Evolutionary conservation across 2,888 invertebrate genomes (phyloP).

Genomic region (Apotomis betuletana): DNA sequence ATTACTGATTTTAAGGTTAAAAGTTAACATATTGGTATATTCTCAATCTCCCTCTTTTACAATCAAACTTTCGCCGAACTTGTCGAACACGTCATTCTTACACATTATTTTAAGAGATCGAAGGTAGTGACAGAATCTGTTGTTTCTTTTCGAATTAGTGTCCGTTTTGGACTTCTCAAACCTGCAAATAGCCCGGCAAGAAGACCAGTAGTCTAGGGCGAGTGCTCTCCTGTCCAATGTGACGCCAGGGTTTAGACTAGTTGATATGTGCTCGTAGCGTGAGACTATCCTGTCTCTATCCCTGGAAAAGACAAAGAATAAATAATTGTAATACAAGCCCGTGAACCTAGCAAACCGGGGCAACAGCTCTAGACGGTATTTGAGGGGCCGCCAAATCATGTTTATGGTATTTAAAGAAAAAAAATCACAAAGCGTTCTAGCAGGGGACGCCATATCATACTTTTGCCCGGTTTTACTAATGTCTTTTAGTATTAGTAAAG

Average conservation of each 20-base stretch:
- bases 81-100: slow-evolving; percentile 78
- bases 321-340: slow-evolving; percentile 45
- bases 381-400: too few relatives aligned
- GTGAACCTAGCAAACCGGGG: slow-evolving; percentile 43
- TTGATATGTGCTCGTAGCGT: slow-evolving; percentile 71
- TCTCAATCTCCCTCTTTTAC: slow-evolving; percentile 23
- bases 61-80: slow-evolving; percentile 71
- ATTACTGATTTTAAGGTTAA: not conserved
- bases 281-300: slow-evolving; percentile 68
- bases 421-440: too few relatives aligned
- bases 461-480: too few relatives aligned
- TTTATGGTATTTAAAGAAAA: too few relatives aligned
- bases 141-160: slow-evolving; percentile 85
- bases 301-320: slow-evolving; percentile 68
- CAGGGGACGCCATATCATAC: too few relatives aligned
- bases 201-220: slow-evolving; percentile 87
- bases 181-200: slow-evolving; percentile 87
- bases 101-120: slow-evolving; percentile 82
- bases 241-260: slow-evolving; percentile 74
- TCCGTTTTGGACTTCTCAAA: slow-evolving; percentile 85
- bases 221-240: slow-evolving; percentile 82
- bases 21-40: not conserved
- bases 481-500: too few relatives aligned
- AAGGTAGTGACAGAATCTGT: slow-evolving; percentile 91
- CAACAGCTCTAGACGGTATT: slow-evolving; percentile 6